phyloP scores from a whole-genome alignment of 1,140 invertebrate genomes.

The Drosophila pseudoobscura region DNA sequence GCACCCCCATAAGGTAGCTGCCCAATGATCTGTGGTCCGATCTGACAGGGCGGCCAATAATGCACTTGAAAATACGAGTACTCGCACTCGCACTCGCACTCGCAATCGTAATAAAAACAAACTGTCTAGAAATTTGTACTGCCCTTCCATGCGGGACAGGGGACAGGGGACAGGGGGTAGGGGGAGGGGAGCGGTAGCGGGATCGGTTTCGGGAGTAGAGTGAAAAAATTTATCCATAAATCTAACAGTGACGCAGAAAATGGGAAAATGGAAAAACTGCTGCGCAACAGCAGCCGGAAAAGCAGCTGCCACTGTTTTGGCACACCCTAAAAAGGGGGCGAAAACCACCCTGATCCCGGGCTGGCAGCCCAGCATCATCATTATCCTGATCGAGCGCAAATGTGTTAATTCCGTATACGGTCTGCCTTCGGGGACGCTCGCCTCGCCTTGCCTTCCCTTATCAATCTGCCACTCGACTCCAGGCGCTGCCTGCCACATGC shows the following conservation, averaged over 20 bases:
- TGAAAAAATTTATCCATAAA: slow-evolving; percentile 69
- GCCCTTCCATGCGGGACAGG: slow-evolving; percentile 31
- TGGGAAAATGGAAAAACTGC: no score
- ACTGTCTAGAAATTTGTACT: slow-evolving; percentile 25
- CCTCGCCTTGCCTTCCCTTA: slow-evolving; percentile 20
- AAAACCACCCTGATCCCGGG: slow-evolving; percentile 40
- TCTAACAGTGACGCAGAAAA: slow-evolving; percentile 49
- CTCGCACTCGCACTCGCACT: neutral
- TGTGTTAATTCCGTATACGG: slow-evolving; percentile 66
- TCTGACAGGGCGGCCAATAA: slow-evolving; percentile 55
- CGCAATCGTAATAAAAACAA: neutral
- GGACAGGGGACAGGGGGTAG: no score
- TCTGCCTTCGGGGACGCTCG: slow-evolving; percentile 8
- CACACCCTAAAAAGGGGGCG: slow-evolving; percentile 43
- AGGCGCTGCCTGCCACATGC: slow-evolving; percentile 53
- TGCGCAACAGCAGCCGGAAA: no score
- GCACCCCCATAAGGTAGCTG: slow-evolving; percentile 44
- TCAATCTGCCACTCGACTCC: slow-evolving; percentile 76
- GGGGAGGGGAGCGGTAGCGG: no score
- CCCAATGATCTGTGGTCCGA: slow-evolving; percentile 30
- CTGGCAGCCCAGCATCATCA: slow-evolving; percentile 58
- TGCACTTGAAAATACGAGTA: slow-evolving; percentile 50
- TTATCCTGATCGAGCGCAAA: slow-evolving; percentile 68
- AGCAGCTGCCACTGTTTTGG: slow-evolving; percentile 57
- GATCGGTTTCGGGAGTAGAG: slow-evolving; percentile 39